phyloP scores from a whole-genome alignment of 2,888 invertebrate genomes.

The Melolontha melolontha region DNA sequence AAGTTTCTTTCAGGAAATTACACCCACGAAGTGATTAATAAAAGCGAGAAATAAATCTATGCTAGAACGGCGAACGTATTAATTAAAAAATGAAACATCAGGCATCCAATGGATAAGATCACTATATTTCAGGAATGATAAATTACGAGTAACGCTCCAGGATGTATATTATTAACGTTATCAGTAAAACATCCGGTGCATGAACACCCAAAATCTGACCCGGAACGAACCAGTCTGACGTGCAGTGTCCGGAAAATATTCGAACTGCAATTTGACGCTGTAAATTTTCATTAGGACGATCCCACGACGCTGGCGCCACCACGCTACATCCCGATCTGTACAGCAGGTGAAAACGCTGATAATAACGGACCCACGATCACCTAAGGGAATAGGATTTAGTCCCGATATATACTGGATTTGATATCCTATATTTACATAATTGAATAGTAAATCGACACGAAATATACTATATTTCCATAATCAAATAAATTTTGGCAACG shows the following conservation, averaged over 20 bases:
- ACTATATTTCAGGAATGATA: conserved; percentile 20
- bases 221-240: conserved; percentile 29
- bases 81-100: background rate
- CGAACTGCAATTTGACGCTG: conserved; percentile 39
- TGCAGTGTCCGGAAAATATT: conserved; percentile 37
- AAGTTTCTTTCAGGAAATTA: background rate
- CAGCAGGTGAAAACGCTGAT: conserved; percentile 34
- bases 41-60: too few relatives aligned
- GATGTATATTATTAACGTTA: conserved; percentile 39
- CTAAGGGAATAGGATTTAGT: conserved; percentile 27
- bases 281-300: conserved; percentile 35
- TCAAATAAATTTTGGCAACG: conserved; percentile 33
- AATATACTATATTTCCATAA: conserved; percentile 42
- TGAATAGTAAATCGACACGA: conserved; percentile 42
- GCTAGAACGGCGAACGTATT: background rate
- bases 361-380: conserved; percentile 25
- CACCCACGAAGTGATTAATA: too few relatives aligned
- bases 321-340: conserved; percentile 18
- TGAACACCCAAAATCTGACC: conserved; percentile 33
- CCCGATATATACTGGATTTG: conserved; percentile 30
- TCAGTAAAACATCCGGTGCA: conserved; percentile 33
- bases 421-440: conserved; percentile 40
- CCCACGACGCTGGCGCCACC: conserved; percentile 25
- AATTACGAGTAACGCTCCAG: conserved; percentile 26
- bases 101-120: conserved; percentile 23